These are phyloP conservation scores for Nothocercus julius DNA, from an alignment of 2,113 vertebrate species.

Conservation along the genomic window DNA sequence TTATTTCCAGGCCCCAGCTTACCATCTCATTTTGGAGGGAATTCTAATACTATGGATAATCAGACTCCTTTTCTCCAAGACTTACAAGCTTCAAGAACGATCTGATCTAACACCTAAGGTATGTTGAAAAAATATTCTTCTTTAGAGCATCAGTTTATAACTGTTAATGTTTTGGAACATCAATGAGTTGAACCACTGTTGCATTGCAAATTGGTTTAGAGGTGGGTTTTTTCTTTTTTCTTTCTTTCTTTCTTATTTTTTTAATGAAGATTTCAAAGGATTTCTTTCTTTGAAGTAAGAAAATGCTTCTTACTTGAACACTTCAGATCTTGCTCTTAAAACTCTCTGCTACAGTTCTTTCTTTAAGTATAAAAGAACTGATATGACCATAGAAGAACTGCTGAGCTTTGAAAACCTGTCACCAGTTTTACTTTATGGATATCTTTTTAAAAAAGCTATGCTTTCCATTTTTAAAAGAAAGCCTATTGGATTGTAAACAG, in stretches of 20 bases:
- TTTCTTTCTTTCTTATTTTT: background rate
- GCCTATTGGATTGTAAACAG: too few species aligned
- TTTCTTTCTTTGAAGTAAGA: background rate
- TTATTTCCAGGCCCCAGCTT: conserved; percentile 89
- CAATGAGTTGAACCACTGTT: background rate
- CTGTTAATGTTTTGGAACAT: background rate
- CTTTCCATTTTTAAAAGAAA: too few species aligned
- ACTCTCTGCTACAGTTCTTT: too few species aligned
- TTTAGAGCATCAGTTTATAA: background rate
- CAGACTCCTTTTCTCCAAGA: conserved; percentile 96
- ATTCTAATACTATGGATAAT: conserved; percentile 98
- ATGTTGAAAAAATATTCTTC: background rate
- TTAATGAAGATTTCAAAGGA: background rate
- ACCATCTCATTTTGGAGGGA: conserved; percentile 96
- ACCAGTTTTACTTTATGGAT: background rate
- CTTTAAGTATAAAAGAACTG: background rate
- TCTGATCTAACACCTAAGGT: conserved; percentile 96
- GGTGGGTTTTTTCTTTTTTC: background rate
- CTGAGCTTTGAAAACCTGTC: background rate
- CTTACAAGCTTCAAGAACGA: conserved; percentile 93
- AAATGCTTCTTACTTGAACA: accelerated
- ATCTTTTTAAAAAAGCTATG: background rate
- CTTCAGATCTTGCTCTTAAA: background rate
- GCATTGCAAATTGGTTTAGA: background rate
- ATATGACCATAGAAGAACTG: background rate